Evolutionary conservation across 2,797 vertebrate genomes (phyloP), one percentile per base, ranked within the genome.

Genomic region (Sebastes minor): DNA sequence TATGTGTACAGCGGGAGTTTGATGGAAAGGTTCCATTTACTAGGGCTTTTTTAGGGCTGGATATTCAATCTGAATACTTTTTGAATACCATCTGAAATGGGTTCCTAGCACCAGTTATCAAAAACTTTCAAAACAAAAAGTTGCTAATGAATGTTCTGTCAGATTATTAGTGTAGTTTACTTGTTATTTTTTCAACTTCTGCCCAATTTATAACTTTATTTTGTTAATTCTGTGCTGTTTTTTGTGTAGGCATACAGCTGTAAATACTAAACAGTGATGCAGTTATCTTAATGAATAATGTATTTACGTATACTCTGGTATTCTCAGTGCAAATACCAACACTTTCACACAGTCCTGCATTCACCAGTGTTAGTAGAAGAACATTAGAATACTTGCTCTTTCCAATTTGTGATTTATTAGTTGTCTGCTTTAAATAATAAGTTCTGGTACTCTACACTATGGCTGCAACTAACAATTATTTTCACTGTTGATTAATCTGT

Each of bases 361-460:
- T 72, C 52, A 32, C 56, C 22, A 71, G 61, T 35, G 33, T 57
- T 27, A 6, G 10, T 60, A 16, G 27, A 73, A 9, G 62, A 35
- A 49, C 22, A 59, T 28, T 22, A 4, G 8, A 46, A 25, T n/a
- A 27, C 8, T 64, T 65, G 4, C 23, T 71, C 8, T 71, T 49
- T 70, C 7, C 61, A 23, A 12, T 64, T 77, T 78, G 38, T 74
- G 53, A 57, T 57, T 53, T 67, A 25, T 63, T 35, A 16, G 8
- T 63, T 71, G 20, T 78, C 28, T 72, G 20, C 11, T 75, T 75
- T 22, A 70, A 52, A 71, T 76, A 76, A 20, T 72, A n/a, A 57
- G 71, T 64, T 66, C 11, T 35, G 13, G 2, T 71, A n/a, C 10
- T 49, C 18, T 59, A n/a, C 22, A 38, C 28, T 46, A 18, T 7